Evolutionary conservation across 2,797 vertebrate species (phyloP), one percentile per base, ranked within the genome.

Genomic region (Nyctalus aviator): DNA sequence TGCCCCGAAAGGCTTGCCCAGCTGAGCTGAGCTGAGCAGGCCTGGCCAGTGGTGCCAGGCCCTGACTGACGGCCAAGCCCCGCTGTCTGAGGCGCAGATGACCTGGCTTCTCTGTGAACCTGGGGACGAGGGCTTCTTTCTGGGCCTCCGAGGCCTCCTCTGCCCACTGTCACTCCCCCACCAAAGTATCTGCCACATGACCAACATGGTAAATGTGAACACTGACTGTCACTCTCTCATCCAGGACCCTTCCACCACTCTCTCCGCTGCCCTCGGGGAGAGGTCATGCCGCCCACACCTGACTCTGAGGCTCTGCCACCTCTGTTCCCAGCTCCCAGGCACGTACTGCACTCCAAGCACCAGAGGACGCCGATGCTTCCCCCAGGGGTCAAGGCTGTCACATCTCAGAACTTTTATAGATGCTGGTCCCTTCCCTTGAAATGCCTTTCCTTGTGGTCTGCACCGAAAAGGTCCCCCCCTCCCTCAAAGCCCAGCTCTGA

Each of bases 381-480:
- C 7, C 0, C 21, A 21, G 44, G 21, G n/a, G 27, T 53, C 7
- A 32, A 32, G 18, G 53, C 5, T 3, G 25, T 32, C 83, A 46
- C 83, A 55, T 64, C 30, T 50, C 66, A 84, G 73, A 92, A 69
- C n/a, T 53, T 84, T 6, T 30, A 23, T 27, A 44, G 0, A 2
- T 14, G 25, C 73, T 37, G 3, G 50, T 68, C 21, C 32, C 71
- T 48, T 84, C 55, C 30, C 32, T 21, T 41, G 17, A 69, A 73
- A 91, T 11, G 5, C 2, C 23, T 57, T 91, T 73, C 62, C 62
- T 91, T 7, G 2, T 2, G 41, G 32, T 37, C 69, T 71, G 13
- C 25, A 27, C 85, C 57, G 71, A 13, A 79, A 93, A 64, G 23
- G 27, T 87, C 83, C 91, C 46, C 30, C 37, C 25, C 14, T 81